Base-by-base conservation (phyloP, 2,113 vertebrate species). In the Elgaria multicarinata region DNA sequence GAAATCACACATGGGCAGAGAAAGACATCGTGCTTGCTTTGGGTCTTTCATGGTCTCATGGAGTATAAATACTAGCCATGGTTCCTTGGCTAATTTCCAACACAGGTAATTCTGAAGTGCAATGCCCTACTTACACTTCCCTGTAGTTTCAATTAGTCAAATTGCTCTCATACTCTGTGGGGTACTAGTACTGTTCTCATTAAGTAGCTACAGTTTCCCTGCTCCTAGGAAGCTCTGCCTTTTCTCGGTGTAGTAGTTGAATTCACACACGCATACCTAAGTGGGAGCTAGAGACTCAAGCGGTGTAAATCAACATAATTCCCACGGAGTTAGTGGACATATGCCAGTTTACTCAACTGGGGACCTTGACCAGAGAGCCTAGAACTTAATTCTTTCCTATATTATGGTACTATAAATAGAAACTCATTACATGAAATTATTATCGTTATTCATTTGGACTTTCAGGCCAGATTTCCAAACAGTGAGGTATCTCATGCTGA, bases 121-220 rank as follows among this genome's bases (percentile, higher is more conserved):
- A 94, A 91, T 95, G 77, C 87, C 94, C 89, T 95, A 90, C 90
- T 95, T 93, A 90, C 86, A 85, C 85, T 72, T 91, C 89, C 94
- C 95, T 0, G 2, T 83, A 90, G 93, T 91, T 96, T 96, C 95
- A 95, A 92, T 96, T 95, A 95, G 55, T 92, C 80, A 87, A 89
- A 90, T 94, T 95, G 92, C 91, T 96, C 91, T 93, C 93, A 76
- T 91, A 86, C 91, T 87, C 94, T 91, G 92, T 96, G 91, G 94
- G 58, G 89, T 93, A 83, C 85, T 95, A 92, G 93, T 90, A 77
- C 26, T 55, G 71, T 89, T 92, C 85, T 88, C 88, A 44, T 74
- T 93, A 86, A 92, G 74, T 89, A 92, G 79, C 80, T 93, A 0
- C 0, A 94, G 92, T 90, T 75, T 75, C 26, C 16, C 39, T 42